Evolutionary conservation across 1,140 invertebrate species (phyloP), one percentile per base, ranked within the genome.

Genomic region (Bradysia coprophila): DNA sequence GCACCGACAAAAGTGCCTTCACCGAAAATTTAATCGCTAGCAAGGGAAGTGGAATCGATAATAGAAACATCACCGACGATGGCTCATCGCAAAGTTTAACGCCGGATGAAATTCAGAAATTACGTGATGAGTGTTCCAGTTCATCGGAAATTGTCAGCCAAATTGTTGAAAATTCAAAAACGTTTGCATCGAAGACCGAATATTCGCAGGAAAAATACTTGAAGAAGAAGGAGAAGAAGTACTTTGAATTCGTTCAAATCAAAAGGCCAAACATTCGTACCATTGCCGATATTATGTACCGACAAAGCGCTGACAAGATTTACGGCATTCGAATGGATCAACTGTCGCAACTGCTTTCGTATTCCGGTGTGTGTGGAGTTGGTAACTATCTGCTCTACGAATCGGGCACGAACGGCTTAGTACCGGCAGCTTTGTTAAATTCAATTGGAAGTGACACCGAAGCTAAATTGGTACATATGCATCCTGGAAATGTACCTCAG

Each of bases 141-240:
- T 81, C 85, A 1, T 76, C 78, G 42, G 78, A 86, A 55, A 90
- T 96, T 44, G 76, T 96, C 23, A 80, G 75, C 43, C 78, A 79
- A 36, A 64, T 97, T 4, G 80, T 95, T 32, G 80, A 80, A 46
- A 93, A 93, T 56, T 95, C 89, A 33, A 78, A 75, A 45, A 89
- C 87, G 9, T 89, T 88, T 61, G 68, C 72, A 21, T 67, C 71
- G 22, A 94, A 93, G 68, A 95, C 90, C 1, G 84, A 84, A 52
- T 95, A 80, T 59, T 85, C 89, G 0, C 88, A 95, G 61, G 81
- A 89, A 49, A 96, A 96, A 58, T 96, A 95, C 59, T 70, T 96
- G 6, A 82, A 78, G 38, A 95, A 95, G 56, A 96, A 96, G 59
- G 81, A 88, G 49, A 81, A 80, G 47, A 93, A 93, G 57, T 93